Evolutionary conservation across 2,113 vertebrate species (phyloP).

Genomic region (Catharus bicknelli): DNA sequence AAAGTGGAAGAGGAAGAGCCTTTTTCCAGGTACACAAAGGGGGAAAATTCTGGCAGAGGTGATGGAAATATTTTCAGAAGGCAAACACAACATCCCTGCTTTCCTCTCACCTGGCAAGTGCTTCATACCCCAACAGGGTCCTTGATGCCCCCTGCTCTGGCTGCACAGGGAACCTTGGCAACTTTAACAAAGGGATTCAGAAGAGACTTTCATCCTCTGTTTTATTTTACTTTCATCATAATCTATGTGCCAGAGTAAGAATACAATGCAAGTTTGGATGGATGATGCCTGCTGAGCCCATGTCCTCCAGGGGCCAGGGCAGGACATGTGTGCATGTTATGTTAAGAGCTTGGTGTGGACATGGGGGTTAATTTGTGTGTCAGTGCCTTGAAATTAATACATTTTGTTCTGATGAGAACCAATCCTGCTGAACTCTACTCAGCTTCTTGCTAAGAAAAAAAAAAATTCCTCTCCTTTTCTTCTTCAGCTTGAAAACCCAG

Average conservation of each 20-base stretch:
- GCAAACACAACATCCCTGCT: background rate
- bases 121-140: background rate
- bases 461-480: background rate
- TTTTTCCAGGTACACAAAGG: background rate
- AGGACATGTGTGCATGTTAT: background rate
- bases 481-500: background rate
- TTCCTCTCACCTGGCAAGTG: background rate
- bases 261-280: background rate
- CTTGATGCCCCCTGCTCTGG: background rate
- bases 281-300: background rate
- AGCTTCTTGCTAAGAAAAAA: background rate
- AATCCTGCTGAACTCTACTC: background rate
- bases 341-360: background rate
- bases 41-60: background rate
- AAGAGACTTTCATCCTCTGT: background rate
- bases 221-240: background rate
- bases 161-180: background rate
- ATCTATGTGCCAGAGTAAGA: background rate
- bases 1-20: background rate
- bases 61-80: background rate
- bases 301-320: background rate
- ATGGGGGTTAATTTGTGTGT: background rate
- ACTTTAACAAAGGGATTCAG: background rate
- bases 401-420: background rate
- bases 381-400: background rate